Conservation (phyloP, 2,113 vertebrate genomes). For the Petaurus breviceps region DNA sequence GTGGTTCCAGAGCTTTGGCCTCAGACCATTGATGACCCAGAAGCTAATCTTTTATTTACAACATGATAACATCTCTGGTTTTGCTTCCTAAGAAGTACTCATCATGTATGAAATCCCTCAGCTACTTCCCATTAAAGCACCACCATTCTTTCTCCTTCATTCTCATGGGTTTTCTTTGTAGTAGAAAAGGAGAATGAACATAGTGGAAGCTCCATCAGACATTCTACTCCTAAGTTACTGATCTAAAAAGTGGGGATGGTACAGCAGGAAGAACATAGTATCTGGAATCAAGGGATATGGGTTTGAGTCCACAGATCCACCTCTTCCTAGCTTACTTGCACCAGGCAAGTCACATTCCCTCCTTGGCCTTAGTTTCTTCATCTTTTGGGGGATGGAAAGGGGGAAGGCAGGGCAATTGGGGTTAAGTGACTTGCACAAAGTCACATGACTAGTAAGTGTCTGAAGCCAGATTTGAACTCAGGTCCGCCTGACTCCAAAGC, state of each 20-base stretch:
- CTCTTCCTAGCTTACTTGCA: background rate
- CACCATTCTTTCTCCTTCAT: background rate
- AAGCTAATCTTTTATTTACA: background rate
- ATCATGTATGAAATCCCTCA: background rate
- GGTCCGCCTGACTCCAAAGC: too few species aligned
- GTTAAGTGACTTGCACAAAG: too few species aligned
- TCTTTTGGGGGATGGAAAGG: background rate
- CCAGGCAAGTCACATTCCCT: background rate
- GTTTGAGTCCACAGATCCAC: background rate
- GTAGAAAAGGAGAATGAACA: background rate
- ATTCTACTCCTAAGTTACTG: background rate
- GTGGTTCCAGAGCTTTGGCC: accelerated
- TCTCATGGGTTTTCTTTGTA: background rate
- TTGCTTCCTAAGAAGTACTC: background rate
- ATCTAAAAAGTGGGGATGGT: background rate
- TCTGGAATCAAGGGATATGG: background rate
- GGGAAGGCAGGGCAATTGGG: too few species aligned
- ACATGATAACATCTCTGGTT: background rate
- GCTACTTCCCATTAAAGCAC: background rate
- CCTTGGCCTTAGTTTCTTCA: background rate
- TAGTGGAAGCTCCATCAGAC: background rate
- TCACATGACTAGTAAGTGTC: too few species aligned
- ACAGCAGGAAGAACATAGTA: background rate
- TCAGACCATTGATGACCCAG: too few species aligned
- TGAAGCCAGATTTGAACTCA: too few species aligned